Conservation (phyloP, 2,888 invertebrate genomes). For the Augiades crinisus region DNA sequence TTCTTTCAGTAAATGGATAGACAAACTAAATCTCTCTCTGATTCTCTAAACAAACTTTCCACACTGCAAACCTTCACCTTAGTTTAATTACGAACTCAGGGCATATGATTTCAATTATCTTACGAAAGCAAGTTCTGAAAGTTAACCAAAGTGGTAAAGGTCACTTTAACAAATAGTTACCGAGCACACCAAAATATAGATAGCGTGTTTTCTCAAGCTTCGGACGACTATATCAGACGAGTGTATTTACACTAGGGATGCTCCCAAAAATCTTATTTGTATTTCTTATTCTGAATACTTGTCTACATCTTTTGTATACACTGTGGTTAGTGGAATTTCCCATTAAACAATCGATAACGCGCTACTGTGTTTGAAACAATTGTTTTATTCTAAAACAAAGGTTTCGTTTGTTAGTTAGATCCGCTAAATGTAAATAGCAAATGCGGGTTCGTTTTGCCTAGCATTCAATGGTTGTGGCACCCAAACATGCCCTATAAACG, state of each 20-base stretch:
- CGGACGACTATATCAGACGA: slow-evolving; percentile 18
- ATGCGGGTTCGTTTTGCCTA: too few species aligned
- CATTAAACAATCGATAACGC: too few species aligned
- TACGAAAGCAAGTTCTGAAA: slow-evolving; percentile 22
- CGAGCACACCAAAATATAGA: slow-evolving; percentile 23
- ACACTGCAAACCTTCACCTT: slow-evolving; percentile 22
- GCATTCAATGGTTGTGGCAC: too few species aligned
- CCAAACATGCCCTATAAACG: too few species aligned
- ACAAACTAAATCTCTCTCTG: neutral
- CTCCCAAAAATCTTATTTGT: slow-evolving; percentile 19
- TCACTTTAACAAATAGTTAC: slow-evolving; percentile 25
- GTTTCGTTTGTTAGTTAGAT: too few species aligned
- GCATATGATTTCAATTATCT: slow-evolving; percentile 21
- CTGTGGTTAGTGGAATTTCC: too few species aligned
- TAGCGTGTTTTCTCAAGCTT: slow-evolving; percentile 24
- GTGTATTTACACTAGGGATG: slow-evolving; percentile 25
- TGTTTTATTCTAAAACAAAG: too few species aligned
- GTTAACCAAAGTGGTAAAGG: slow-evolving; percentile 19
- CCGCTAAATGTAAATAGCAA: too few species aligned
- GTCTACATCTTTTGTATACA: slow-evolving; percentile 3
- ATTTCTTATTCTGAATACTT: slow-evolving; percentile 21
- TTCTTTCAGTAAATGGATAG: too few species aligned
- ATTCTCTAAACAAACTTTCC: slow-evolving; percentile 20
- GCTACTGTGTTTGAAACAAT: too few species aligned
- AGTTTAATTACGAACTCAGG: slow-evolving; percentile 22